phyloP scores from a whole-genome alignment of 2,797 vertebrate genomes.

The Sebastolobus altivelis region DNA sequence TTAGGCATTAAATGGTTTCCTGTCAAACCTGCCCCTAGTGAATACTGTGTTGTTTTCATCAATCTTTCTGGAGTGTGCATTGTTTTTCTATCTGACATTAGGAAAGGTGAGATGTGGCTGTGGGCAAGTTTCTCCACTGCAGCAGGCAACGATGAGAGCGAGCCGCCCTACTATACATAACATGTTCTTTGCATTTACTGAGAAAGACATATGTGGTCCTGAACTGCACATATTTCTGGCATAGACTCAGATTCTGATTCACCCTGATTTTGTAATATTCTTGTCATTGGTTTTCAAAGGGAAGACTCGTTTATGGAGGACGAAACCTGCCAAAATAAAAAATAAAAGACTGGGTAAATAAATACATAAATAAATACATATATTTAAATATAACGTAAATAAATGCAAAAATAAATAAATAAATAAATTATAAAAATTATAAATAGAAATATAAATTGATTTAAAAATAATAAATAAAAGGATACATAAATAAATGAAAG shows the following conservation, averaged over 20 bases:
- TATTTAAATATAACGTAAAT: too few species aligned
- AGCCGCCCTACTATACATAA: conserved; percentile 14
- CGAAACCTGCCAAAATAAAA: too few species aligned
- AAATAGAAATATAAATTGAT: too few species aligned
- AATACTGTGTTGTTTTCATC: conserved; percentile 28
- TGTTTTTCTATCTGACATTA: conserved; percentile 46
- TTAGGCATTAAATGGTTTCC: conserved; percentile 13
- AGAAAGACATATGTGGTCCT: conserved; percentile 41
- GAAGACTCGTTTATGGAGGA: not conserved
- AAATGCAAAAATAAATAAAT: too few species aligned
- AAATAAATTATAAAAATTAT: too few species aligned
- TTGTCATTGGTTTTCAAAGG: conserved; percentile 8
- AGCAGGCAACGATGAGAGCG: conserved; percentile 47
- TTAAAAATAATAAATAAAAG: too few species aligned
- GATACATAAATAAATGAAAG: too few species aligned
- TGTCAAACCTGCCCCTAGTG: conserved; percentile 30
- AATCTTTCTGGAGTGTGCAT: conserved; percentile 15
- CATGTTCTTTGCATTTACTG: conserved; percentile 28
- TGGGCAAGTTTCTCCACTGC: conserved; percentile 49
- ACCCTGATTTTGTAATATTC: conserved; percentile 30
- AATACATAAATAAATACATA: too few species aligned
- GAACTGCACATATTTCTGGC: conserved; percentile 47
- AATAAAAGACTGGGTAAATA: too few species aligned
- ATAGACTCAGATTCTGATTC: conserved; percentile 40
- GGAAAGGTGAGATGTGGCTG: conserved; percentile 54